A percentile compares a stretch with the other conserved stretches of the same genome.
phyloP scores from a whole-genome alignment of 2,888 invertebrate species.

The Boloria selene region DNA sequence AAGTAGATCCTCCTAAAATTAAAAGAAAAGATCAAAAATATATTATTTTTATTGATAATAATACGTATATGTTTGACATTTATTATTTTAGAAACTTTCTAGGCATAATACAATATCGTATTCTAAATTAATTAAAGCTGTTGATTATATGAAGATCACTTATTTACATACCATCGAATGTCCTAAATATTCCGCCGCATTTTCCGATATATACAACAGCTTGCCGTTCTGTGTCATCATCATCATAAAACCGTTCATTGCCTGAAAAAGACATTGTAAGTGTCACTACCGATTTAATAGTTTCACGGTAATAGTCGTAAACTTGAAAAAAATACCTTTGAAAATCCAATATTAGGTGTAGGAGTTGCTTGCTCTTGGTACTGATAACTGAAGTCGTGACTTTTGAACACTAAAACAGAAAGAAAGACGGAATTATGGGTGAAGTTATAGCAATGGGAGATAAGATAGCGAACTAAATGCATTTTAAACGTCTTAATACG shows the following conservation, averaged over 20 bases:
- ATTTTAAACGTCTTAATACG: slow-evolving; percentile 81
- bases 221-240: slow-evolving; percentile 99
- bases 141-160: too few relatives aligned
- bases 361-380: slow-evolving; percentile 86
- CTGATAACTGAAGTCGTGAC: slow-evolving; percentile 86
- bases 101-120: not conserved
- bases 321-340: slow-evolving; percentile 86
- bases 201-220: slow-evolving; percentile 98
- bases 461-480: slow-evolving; percentile 80
- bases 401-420: slow-evolving; percentile 93
- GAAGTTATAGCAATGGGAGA: slow-evolving; percentile 73
- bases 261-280: slow-evolving; percentile 85
- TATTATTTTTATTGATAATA: slow-evolving; percentile 5
- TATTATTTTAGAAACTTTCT: not conserved
- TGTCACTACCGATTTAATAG: slow-evolving; percentile 53
- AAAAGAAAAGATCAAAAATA: not conserved
- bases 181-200: slow-evolving; percentile 98
- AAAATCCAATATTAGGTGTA: slow-evolving; percentile 95
- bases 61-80: not conserved
- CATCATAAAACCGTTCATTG: slow-evolving; percentile 98
- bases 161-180: slow-evolving; percentile 94
- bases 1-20: slow-evolving; percentile 94
- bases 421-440: slow-evolving; percentile 80
- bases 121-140: too few relatives aligned
- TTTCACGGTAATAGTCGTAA: slow-evolving; percentile 58